These are phyloP conservation scores for Cyprinodon diabolis DNA, from an alignment of 2,797 vertebrate genomes.

Conservation along the genomic window DNA sequence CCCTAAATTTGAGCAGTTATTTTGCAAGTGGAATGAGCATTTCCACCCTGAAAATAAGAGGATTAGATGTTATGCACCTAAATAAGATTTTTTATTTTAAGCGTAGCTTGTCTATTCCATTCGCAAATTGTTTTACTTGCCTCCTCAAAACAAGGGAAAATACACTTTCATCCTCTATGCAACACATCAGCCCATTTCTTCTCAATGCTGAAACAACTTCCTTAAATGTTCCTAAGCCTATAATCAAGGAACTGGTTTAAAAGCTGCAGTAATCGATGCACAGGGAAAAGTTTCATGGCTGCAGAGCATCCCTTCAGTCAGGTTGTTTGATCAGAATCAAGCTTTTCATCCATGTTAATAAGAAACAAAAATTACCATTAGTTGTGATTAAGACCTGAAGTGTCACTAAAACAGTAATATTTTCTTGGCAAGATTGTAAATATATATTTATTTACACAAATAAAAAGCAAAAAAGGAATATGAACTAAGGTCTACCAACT, in stretches of 20 bases:
- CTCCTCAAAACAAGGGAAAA: too few relatives aligned
- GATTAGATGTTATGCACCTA: too few relatives aligned
- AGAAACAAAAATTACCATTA: neutral
- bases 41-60: too few relatives aligned
- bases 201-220: neutral
- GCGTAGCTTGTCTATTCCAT: too few relatives aligned
- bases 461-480: neutral
- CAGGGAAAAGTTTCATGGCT: neutral
- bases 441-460: neutral
- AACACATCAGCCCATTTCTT: too few relatives aligned
- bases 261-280: neutral
- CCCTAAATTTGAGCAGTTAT: too few relatives aligned
- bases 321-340: neutral
- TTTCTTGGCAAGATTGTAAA: neutral
- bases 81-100: too few relatives aligned
- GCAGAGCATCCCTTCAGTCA: neutral
- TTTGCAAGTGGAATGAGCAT: too few relatives aligned
- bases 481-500: neutral
- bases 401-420: neutral
- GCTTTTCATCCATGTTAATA: neutral
- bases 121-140: too few relatives aligned
- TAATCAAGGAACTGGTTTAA: neutral
- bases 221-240: neutral
- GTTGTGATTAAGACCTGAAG: neutral
- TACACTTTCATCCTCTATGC: too few relatives aligned